Evolutionary conservation across 2,888 invertebrate genomes (phyloP), one percentile per base, ranked within the genome.

Genomic region (Epiblema foenella): DNA sequence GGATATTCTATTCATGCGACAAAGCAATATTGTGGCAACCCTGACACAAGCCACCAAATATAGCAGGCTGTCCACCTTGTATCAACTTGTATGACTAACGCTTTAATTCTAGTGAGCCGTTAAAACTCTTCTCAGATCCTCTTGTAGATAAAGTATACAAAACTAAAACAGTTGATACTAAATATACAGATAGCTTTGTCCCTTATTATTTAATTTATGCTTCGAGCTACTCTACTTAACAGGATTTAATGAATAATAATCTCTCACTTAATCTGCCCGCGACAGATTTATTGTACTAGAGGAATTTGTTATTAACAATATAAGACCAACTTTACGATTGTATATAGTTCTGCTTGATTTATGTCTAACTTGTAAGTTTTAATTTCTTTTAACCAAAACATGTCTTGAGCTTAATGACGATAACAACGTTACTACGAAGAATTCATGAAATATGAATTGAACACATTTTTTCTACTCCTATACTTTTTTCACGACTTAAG

Each of bases 21-120:
- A 74, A 75, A 77, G 82, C 85, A 81, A 85, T 85, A 82, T 80
- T 83, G 84, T 81, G 83, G 84, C 88, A 87, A 82, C 91, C 92
- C 86, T 92, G 92, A 92, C 91, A 92, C 88, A 85, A 87, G 89
- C 85, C 88, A 85, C 93, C 91, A 91, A 92, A 91, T 89, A 90
- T 78, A 92, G 92, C 82, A 90, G 83, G 85, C 86, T 86, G 90
- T 76, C 87, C 85, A 84, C 92, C 92, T 93, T 92, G 92, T 84
- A 78, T 87, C 87, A 90, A 89, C 88, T 82, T 84, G 84, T 88
- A 85, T 82, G 85, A 85, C 83, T 84, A 84, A 85, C 81, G 77
- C 77, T 77, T 74, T 74, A 65, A 79, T 77, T 79, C 75, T 78
- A 75, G 76, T 77, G 78, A 81, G 79, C 78, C 77, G 79, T 79